Percentiles rank a stretch among this genome's conserved stretches.
These are phyloP conservation scores for Oplegnathus fasciatus DNA, from an alignment of 2,113 vertebrate genomes.

Conservation along the genomic window DNA sequence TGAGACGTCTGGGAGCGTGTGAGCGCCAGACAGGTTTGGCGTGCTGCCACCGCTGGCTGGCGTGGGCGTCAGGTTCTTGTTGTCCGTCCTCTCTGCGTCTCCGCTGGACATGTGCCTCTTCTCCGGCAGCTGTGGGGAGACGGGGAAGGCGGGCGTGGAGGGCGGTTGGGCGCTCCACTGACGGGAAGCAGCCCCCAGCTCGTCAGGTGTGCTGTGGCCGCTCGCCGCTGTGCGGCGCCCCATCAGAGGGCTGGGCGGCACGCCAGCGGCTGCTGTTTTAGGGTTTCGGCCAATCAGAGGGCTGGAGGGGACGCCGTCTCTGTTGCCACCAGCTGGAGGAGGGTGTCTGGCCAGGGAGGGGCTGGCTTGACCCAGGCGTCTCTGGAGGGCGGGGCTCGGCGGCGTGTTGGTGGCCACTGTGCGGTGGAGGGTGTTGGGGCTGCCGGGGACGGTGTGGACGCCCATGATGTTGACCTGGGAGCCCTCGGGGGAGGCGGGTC, in stretches of 20 bases:
- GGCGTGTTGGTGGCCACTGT: conserved; percentile 97
- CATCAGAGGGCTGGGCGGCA: conserved; percentile 81
- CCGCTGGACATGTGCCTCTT: conserved; percentile 90
- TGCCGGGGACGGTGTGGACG: conserved; percentile 88
- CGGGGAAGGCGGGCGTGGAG: conserved; percentile 89
- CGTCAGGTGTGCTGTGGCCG: conserved; percentile 88
- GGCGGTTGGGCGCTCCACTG: conserved; percentile 88
- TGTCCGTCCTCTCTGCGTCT: conserved; percentile 89
- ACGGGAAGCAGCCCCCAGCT: conserved; percentile 86
- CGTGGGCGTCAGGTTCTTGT: conserved; percentile 83
- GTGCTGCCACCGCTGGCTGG: conserved; percentile 85
- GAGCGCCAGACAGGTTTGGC: conserved; percentile 85
- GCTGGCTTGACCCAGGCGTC: conserved; percentile 86
- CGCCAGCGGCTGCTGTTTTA: conserved; percentile 24
- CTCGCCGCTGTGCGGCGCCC: conserved; percentile 70
- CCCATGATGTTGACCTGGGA: conserved; percentile 86
- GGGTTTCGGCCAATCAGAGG: conserved; percentile 76
- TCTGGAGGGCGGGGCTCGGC: conserved; percentile 90
- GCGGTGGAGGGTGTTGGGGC: conserved; percentile 94
- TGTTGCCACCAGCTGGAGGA: conserved; percentile 32
- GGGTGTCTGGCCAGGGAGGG: conserved; percentile 71
- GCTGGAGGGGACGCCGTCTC: conserved; percentile 71
- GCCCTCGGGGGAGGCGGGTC: conserved; percentile 82
- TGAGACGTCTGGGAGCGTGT: conserved; percentile 90
- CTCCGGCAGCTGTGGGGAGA: conserved; percentile 87